Evolutionary conservation across 2,113 vertebrate species (phyloP), one percentile per base, ranked within the genome.

Genomic region (Machaerirhynchus nigripectus): DNA sequence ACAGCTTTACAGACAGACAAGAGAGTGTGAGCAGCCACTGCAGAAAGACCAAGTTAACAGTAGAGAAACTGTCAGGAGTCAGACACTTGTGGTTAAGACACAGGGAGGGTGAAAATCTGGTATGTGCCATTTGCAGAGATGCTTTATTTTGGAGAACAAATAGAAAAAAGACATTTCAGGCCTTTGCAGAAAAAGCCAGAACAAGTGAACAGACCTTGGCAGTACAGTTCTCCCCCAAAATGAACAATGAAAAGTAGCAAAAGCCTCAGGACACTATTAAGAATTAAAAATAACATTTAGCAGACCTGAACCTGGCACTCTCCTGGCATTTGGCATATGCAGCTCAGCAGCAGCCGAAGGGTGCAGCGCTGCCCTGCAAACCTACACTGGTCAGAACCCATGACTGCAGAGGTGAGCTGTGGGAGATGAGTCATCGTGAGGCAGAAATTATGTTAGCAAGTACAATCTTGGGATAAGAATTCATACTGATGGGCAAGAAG

Each of bases 201-300:
- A 78, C 67, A 96, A 96, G 89, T 93, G 95, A 98, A 97, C 80
- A 89, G 90, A 96, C 63, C 81, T 94, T 93, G 91, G 95, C 92
- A 84, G 61, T 39, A 39, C 53, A 61, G 77, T 87, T 82, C 42
- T 57, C 84, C 91, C 92, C 49, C 77, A 84, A 75, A 75, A 39
- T 0, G 22, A 93, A 81, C 73, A 91, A 87, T 73, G 76, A 63
- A 83, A 94, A 97, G 90, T 90, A 97, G 95, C 69, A 93, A 59
- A 73, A 60, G 81, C 86, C 69, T 92, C 79, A 24, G 88, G 95
- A 76, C 87, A 75, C 86, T 68, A 79, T 85, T 80, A 76, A 84
- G 63, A 80, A 75, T 87, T 56, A 68, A 95, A 96, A 95, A 75
- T 84, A 93, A 78, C 61, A 78, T 56, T 63, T n/a, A 57, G 28